A percentile compares a stretch with the other conserved stretches of the same genome.
These are phyloP conservation scores for Pomatorhinus ruficollis DNA, from an alignment of 2,113 vertebrate genomes.

Conservation along the genomic window DNA sequence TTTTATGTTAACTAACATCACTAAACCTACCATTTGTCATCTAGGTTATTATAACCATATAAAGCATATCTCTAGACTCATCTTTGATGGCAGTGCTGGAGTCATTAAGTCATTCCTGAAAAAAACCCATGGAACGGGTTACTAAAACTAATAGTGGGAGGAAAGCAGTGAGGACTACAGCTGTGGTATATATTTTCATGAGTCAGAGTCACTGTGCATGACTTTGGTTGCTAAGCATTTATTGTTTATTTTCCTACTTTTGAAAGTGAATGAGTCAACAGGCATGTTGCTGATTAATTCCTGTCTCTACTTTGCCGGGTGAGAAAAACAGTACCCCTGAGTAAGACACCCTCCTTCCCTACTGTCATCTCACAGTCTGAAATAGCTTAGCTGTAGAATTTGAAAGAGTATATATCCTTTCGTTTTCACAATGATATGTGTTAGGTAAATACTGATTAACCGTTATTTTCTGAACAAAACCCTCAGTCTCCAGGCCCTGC, in stretches of 20 bases:
- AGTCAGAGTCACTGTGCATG: background rate
- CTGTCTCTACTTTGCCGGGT: background rate
- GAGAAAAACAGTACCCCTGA: background rate
- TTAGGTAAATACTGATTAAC: background rate
- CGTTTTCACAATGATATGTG: background rate
- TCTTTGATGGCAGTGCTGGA: background rate
- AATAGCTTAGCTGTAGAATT: background rate
- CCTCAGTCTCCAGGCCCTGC: background rate
- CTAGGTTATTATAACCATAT: background rate
- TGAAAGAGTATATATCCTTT: background rate
- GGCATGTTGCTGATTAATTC: background rate
- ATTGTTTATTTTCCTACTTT: slow-evolving; percentile 10
- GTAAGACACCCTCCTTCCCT: background rate
- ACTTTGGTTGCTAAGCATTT: slow-evolving; percentile 14
- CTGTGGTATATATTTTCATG: background rate
- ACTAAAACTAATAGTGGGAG: background rate
- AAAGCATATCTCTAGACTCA: background rate
- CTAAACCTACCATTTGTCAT: background rate
- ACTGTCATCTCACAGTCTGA: background rate
- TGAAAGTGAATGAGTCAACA: slow-evolving; percentile 12
- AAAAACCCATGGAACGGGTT: background rate
- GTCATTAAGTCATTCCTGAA: background rate
- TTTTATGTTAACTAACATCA: background rate
- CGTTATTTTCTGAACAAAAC: background rate
- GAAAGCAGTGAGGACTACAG: background rate